A percentile compares a stretch with the other conserved stretches of the same genome.
phyloP scores from a whole-genome alignment of 2,113 vertebrate genomes.

The Paradoxurus hermaphroditus region DNA sequence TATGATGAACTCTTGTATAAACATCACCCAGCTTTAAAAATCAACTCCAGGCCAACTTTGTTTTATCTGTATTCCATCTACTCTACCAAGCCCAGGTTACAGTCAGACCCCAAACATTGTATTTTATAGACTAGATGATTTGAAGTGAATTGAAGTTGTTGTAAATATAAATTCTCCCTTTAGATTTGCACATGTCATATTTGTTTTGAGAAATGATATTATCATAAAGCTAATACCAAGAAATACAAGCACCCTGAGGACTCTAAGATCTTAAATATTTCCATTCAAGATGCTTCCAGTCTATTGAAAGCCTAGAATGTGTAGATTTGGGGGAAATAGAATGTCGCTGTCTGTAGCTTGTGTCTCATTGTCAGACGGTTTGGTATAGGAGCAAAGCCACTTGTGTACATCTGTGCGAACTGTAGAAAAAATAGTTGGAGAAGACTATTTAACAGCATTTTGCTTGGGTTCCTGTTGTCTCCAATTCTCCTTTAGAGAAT shows the following conservation, averaged over 20 bases:
- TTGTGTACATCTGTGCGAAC: not conserved
- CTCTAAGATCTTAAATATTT: constrained; percentile 3
- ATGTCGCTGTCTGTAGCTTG: not conserved
- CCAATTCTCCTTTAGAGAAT: not conserved
- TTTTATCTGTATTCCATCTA: not conserved
- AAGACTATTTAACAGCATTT: not conserved
- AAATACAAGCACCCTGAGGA: not conserved
- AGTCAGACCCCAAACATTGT: not conserved
- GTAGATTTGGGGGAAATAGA: not conserved
- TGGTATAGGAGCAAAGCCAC: not conserved
- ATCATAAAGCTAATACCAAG: not conserved
- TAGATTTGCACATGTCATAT: not conserved
- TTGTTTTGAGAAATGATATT: constrained; percentile 6
- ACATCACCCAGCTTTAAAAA: not conserved
- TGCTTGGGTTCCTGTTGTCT: not conserved
- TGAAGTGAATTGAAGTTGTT: constrained; percentile 18
- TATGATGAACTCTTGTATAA: not conserved
- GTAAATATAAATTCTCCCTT: not conserved
- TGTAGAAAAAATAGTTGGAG: not conserved
- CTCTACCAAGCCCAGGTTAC: not conserved
- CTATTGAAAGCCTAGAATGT: not conserved
- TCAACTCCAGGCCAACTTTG: not conserved
- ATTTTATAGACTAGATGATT: not conserved
- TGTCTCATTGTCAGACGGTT: not conserved
- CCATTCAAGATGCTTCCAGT: not conserved